phyloP scores from a whole-genome alignment of 2,888 invertebrate species.

The Galeruca laticollis region DNA sequence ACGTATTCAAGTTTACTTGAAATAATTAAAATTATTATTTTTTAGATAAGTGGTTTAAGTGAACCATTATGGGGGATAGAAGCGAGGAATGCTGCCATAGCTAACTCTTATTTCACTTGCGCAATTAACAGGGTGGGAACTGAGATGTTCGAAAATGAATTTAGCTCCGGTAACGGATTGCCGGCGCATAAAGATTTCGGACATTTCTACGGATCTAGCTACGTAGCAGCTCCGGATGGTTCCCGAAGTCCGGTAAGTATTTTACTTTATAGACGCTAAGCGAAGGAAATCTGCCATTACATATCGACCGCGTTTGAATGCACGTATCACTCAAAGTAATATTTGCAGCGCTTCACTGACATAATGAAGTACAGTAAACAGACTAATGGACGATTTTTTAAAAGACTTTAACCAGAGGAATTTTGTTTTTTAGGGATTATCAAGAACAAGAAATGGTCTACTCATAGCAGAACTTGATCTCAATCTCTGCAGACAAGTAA shows the following conservation, averaged over 20 bases:
- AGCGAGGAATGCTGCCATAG: slow-evolving; percentile 95
- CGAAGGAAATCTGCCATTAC: no score
- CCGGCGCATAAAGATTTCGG: slow-evolving; percentile 85
- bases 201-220: slow-evolving; percentile 96
- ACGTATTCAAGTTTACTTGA: background rate
- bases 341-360: no score
- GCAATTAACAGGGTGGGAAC: slow-evolving; percentile 94
- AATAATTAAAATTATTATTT: slow-evolving; percentile 1
- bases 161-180: slow-evolving; percentile 85
- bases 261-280: no score
- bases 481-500: slow-evolving; percentile 93
- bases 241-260: slow-evolving; percentile 83
- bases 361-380: no score
- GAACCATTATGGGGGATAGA: slow-evolving; percentile 97
- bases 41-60: slow-evolving; percentile 73
- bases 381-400: background rate
- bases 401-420: background rate
- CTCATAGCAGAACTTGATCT: slow-evolving; percentile 91
- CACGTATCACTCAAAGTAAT: no score
- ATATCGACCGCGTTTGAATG: no score
- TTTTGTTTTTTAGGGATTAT: slow-evolving; percentile 49
- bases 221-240: slow-evolving; percentile 94
- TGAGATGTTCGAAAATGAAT: slow-evolving; percentile 84
- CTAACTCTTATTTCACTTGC: slow-evolving; percentile 94
- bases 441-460: slow-evolving; percentile 72